These are phyloP conservation scores for Oncopodura yosiiana DNA, from an alignment of 1,140 invertebrate species.

Conservation along the genomic window DNA sequence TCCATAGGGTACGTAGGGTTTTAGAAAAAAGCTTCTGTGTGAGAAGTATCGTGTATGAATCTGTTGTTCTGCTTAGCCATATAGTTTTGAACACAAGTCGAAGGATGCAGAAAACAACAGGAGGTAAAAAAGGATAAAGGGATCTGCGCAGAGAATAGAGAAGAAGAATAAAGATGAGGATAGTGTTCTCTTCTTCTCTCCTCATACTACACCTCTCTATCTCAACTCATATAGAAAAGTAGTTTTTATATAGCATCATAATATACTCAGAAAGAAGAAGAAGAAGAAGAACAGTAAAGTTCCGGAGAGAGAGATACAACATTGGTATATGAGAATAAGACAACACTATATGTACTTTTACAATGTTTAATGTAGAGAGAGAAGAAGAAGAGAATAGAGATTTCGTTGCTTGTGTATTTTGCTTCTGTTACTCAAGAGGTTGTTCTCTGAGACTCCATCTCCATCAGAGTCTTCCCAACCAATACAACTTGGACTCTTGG, in stretches of 20 bases:
- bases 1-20: too few species aligned
- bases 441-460: conserved; percentile 2
- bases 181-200: background rate
- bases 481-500: background rate
- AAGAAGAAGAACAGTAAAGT: too few species aligned
- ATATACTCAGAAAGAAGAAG: too few species aligned
- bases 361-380: too few species aligned
- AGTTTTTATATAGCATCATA: too few species aligned
- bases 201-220: background rate
- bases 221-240: too few species aligned
- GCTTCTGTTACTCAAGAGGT: background rate
- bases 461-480: background rate
- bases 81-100: conserved; percentile 12
- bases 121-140: conserved; percentile 8
- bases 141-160: conserved; percentile 21
- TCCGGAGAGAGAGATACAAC: too few species aligned
- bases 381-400: background rate
- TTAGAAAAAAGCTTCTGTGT: too few species aligned
- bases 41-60: too few species aligned
- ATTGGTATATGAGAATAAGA: too few species aligned
- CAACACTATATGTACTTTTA: too few species aligned
- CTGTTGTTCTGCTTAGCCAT: conserved; percentile 24
- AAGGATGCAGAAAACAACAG: conserved; percentile 10
- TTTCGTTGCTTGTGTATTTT: background rate
- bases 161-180: background rate